phyloP scores from a whole-genome alignment of 1,140 invertebrate genomes.

The Agrilus planipennis region DNA sequence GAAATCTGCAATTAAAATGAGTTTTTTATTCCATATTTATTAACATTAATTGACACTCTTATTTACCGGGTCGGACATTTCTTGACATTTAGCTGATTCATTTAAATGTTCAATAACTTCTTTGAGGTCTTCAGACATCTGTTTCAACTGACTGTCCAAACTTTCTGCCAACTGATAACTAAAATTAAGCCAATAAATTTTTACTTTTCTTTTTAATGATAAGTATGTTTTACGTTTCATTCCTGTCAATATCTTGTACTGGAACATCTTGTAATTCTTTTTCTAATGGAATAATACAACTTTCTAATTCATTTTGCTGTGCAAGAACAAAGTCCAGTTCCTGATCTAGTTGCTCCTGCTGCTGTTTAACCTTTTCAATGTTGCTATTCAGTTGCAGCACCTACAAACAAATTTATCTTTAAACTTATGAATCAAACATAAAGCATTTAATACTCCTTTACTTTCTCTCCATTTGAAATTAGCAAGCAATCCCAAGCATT shows the following conservation, averaged over 20 bases:
- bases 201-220: slow-evolving; percentile 39
- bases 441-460: no score
- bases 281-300: slow-evolving; percentile 74
- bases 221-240: slow-evolving; percentile 41
- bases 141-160: slow-evolving; percentile 82
- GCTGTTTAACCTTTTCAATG: slow-evolving; percentile 73
- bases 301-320: slow-evolving; percentile 87
- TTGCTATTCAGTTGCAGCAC: slow-evolving; percentile 76
- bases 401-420: slow-evolving; percentile 32
- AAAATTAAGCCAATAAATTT: no score
- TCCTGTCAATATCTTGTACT: slow-evolving; percentile 72
- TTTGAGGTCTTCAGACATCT: slow-evolving; percentile 89
- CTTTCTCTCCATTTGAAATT: slow-evolving; percentile 84
- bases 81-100: slow-evolving; percentile 70
- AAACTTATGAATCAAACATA: not conserved
- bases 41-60: slow-evolving; percentile 17
- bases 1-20: slow-evolving; percentile 50
- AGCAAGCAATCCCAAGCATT: slow-evolving; percentile 89
- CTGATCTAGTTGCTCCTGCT: slow-evolving; percentile 82
- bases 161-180: slow-evolving; percentile 81
- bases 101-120: slow-evolving; percentile 93
- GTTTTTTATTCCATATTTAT: not conserved
- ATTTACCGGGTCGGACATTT: slow-evolving; percentile 76
- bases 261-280: slow-evolving; percentile 60
- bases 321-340: slow-evolving; percentile 89